Base-by-base conservation (phyloP, 2,113 vertebrate genomes). In the Eptatretus burgeri region DNA sequence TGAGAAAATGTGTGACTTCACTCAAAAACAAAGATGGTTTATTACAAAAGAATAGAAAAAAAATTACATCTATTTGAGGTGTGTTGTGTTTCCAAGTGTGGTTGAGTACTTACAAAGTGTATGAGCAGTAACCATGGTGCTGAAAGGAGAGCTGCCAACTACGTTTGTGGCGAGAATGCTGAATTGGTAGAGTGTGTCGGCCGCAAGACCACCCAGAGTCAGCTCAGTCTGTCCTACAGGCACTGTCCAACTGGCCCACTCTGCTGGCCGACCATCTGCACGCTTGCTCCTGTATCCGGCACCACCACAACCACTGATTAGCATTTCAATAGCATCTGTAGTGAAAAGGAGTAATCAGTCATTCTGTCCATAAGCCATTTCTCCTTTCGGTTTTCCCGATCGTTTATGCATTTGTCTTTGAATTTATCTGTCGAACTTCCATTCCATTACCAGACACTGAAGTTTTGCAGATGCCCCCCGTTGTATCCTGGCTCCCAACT, bases 81-180 rank as follows among this genome's bases (percentile, higher is more conserved):
- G 27, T 41, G 27, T 41, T 41, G 27, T 41, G 27, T 41, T 41
- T 41, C 27, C 27, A 41, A 41, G 27, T 41, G 27, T 41, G 19
- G 7, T 13, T 3, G 1, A 17, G 2, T n/a, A 71, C 78, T 75
- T 63, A 95, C 91, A 80, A 72, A 78, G 74, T 9, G 87, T 87
- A 65, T 72, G 70, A 5, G 80, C 78, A 64, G 81, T 75, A 68
- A 84, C 67, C 0, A 96, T 93, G 72, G 87, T 81, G 52, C 88
- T 96, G 74, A 96, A 96, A 49, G 87, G 83, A n/a, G 88, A 86
- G 0, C 84, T 93, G 51, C 91, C 91, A 62, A 91, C 77, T 69
- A 86, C 88, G 74, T 93, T 96, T 74, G 94, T 85, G 63, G 87
- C 80, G 27, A 96, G 77, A 67, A 96, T 74, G 0, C 91, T 91